These are phyloP conservation scores for Aegypius monachus DNA, from an alignment of 2,113 vertebrate species.

Conservation along the genomic window DNA sequence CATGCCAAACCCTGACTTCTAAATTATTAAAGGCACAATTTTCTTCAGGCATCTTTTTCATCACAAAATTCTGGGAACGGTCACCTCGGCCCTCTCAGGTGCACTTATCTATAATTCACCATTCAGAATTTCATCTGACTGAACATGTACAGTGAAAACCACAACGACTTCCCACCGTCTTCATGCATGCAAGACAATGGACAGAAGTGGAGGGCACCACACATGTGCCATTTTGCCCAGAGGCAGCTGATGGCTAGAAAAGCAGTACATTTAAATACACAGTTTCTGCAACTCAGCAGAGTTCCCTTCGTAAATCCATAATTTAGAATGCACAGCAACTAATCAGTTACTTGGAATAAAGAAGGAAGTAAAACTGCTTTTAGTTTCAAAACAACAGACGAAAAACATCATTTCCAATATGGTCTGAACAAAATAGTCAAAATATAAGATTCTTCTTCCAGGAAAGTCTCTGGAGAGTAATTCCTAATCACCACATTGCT, in stretches of 20 bases:
- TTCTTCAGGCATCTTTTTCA: slow-evolving; percentile 33
- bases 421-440: not conserved
- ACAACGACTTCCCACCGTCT: not conserved
- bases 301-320: not conserved
- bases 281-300: not conserved
- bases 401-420: not conserved
- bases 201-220: not conserved
- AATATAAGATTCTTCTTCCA: not conserved
- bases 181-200: not conserved
- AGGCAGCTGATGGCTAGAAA: not conserved
- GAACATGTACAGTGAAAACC: not conserved
- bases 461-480: not conserved
- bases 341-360: not conserved
- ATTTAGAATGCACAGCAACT: not conserved
- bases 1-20: not conserved
- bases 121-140: not conserved
- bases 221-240: not conserved
- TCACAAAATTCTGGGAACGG: slow-evolving; percentile 4
- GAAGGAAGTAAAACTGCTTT: not conserved
- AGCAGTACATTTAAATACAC: not conserved
- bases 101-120: slow-evolving; percentile 36
- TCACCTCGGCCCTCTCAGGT: slow-evolving; percentile 23
- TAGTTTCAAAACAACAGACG: not conserved
- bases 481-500: not conserved
- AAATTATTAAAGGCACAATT: slow-evolving; percentile 27